Evolutionary conservation across 2,888 invertebrate species (phyloP).

Genomic region (Dolomedes plantarius): DNA sequence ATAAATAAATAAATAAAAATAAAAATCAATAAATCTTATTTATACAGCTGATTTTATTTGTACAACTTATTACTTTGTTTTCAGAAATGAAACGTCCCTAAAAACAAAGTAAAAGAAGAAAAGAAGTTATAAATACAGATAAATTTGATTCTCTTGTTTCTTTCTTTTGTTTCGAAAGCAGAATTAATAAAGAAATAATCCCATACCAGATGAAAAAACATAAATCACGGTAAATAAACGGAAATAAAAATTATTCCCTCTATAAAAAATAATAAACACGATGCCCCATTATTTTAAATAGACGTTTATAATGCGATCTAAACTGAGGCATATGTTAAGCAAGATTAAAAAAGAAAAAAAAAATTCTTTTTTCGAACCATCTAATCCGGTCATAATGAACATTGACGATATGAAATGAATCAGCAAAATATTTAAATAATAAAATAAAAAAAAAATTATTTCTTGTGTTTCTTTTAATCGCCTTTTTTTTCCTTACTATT

Average conservation of each 20-base stretch:
- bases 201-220: not conserved
- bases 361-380: not conserved
- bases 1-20: no score
- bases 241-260: not conserved
- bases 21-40: no score
- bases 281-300: not conserved
- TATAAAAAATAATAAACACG: not conserved
- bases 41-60: no score
- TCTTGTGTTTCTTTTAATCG: constrained; percentile 13
- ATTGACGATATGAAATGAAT: constrained; percentile 1
- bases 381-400: constrained; percentile 1
- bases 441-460: not conserved
- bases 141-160: not conserved
- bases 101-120: not conserved
- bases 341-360: not conserved
- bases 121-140: not conserved
- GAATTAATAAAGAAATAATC: constrained; percentile 5
- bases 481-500: not conserved
- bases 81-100: no score
- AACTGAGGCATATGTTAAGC: not conserved
- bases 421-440: not conserved
- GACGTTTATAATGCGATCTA: not conserved
- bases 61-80: no score
- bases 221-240: not conserved
- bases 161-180: not conserved